phyloP scores from a whole-genome alignment of 2,797 vertebrate species.

The Propithecus deckenii region DNA sequence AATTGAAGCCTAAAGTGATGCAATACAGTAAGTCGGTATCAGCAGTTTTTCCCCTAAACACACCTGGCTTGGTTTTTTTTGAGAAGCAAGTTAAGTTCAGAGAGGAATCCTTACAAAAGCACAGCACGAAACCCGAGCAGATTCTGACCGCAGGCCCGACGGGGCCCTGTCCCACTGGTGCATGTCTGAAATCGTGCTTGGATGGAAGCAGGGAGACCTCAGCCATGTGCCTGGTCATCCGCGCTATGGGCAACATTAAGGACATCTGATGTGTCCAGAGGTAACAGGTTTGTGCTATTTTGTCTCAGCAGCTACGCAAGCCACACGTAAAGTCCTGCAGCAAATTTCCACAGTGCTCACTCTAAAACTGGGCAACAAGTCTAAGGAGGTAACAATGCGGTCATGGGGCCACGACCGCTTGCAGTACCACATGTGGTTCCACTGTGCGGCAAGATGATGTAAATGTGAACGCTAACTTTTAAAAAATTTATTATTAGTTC shows the following conservation, averaged over 20 bases:
- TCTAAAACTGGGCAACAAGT: background rate
- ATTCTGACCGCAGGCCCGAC: background rate
- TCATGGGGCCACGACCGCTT: background rate
- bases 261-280: background rate
- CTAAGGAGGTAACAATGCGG: too few relatives aligned
- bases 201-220: background rate
- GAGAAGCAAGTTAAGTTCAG: background rate
- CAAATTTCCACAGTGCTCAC: rapidly evolving
- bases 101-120: background rate
- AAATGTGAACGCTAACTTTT: background rate
- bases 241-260: too few relatives aligned
- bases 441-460: rapidly evolving
- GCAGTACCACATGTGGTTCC: rapidly evolving
- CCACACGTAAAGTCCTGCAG: background rate
- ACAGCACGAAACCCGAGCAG: background rate
- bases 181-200: background rate
- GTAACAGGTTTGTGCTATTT: background rate
- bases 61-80: background rate
- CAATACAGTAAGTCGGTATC: rapidly evolving
- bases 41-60: too few relatives aligned
- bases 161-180: background rate
- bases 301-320: too few relatives aligned
- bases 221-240: too few relatives aligned
- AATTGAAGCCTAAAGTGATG: rapidly evolving
- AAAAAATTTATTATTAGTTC: background rate